Percentiles rank a stretch among this genome's conserved stretches.
Conservation (phyloP, 2,113 vertebrate species). For the Xenotilapia longispinis region DNA sequence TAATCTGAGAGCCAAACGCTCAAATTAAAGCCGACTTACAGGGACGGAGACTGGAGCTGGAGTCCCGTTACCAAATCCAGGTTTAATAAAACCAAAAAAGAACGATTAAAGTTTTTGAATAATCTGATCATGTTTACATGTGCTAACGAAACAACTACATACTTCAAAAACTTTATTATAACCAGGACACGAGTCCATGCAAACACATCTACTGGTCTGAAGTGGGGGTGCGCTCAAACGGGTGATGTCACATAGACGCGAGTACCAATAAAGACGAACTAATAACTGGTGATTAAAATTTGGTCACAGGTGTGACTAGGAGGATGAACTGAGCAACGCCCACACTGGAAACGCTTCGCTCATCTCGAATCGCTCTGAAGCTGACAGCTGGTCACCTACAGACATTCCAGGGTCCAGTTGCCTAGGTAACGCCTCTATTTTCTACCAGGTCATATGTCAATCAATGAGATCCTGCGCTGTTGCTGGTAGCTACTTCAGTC, state of each 20-base stretch:
- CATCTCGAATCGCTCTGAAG: not conserved
- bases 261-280: rapidly evolving
- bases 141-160: not conserved
- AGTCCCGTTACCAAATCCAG: not conserved
- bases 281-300: not conserved
- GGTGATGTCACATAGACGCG: not conserved
- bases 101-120: not conserved
- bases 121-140: not conserved
- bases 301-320: not conserved
- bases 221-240: not conserved
- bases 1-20: not conserved
- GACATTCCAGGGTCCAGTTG: not conserved
- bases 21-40: not conserved
- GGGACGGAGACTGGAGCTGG: not conserved
- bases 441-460: not conserved
- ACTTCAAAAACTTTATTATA: not conserved
- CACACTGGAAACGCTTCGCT: not conserved
- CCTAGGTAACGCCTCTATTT: not conserved
- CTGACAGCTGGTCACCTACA: not conserved
- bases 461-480: not conserved
- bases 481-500: not conserved
- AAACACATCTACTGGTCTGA: not conserved
- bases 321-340: not conserved
- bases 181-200: not conserved
- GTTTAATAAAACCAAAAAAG: not conserved